A percentile compares a stretch with the other conserved stretches of the same genome.
Conservation (phyloP, 1,140 invertebrate species). For the Drosophila repleta region DNA sequence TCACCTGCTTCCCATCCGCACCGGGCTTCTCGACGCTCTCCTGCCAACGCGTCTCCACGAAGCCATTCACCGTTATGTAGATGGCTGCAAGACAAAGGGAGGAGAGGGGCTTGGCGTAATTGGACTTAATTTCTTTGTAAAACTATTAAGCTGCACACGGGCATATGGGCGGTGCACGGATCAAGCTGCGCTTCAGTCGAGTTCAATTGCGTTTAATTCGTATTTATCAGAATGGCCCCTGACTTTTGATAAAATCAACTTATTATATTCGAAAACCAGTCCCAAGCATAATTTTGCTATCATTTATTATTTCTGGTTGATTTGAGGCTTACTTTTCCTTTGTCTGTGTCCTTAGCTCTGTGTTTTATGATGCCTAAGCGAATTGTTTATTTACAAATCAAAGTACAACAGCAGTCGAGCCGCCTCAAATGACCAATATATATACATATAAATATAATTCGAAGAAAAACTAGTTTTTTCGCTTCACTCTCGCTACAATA, state of each 20-base stretch:
- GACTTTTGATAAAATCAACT: slow-evolving; percentile 21
- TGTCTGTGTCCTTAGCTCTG: background rate
- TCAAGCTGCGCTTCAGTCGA: slow-evolving; percentile 8
- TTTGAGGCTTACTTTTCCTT: background rate
- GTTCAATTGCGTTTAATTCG: slow-evolving; percentile 59
- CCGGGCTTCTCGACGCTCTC: slow-evolving; percentile 85
- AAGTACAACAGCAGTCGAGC: slow-evolving; percentile 15
- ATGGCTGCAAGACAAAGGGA: slow-evolving; percentile 82
- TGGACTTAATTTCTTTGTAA: slow-evolving; percentile 56
- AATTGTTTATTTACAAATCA: slow-evolving; percentile 17
- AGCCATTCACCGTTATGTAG: slow-evolving; percentile 86
- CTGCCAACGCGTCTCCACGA: slow-evolving; percentile 86
- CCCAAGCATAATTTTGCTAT: slow-evolving; percentile 13
- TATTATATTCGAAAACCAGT: slow-evolving; percentile 31
- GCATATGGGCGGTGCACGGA: slow-evolving; percentile 10
- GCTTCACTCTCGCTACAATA: slow-evolving; percentile 38
- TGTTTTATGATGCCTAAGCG: background rate
- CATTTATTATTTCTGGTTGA: background rate
- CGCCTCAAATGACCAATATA: slow-evolving; percentile 27
- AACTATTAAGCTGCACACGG: slow-evolving; percentile 26
- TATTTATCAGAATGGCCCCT: slow-evolving; percentile 44
- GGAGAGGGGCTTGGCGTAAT: slow-evolving; percentile 32
- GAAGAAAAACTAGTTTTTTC: slow-evolving; percentile 70
- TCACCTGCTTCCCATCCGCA: slow-evolving; percentile 80
- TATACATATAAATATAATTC: slow-evolving; percentile 50